phyloP scores from a whole-genome alignment of 2,888 invertebrate genomes.

The Hipparchia semele region DNA sequence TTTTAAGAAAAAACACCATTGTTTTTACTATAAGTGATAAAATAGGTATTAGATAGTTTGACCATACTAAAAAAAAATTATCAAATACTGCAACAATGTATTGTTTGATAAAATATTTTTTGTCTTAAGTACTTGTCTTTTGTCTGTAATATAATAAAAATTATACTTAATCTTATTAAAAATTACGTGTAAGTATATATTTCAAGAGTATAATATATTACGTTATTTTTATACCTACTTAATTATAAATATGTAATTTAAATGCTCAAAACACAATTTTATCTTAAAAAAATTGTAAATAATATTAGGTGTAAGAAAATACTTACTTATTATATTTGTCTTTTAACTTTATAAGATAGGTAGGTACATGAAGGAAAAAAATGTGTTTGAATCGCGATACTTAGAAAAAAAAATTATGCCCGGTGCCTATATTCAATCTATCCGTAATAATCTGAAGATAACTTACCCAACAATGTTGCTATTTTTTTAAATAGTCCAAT shows the following conservation, averaged over 20 bases:
- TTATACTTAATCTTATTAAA: not conserved
- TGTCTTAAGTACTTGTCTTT: not conserved
- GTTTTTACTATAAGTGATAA: not conserved
- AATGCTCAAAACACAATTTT: slow-evolving; percentile 36
- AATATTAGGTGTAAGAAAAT: slow-evolving; percentile 1
- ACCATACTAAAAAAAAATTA: not conserved
- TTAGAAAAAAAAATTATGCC: not conserved
- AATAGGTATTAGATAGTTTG: not conserved
- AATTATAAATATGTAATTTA: slow-evolving; percentile 19
- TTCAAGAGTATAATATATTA: not conserved
- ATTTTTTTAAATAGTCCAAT: too few relatives aligned
- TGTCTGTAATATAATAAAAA: not conserved
- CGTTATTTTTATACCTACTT: slow-evolving; percentile 18
- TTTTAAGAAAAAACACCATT: not conserved
- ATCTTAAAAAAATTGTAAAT: slow-evolving; percentile 27
- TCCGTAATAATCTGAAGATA: too few relatives aligned
- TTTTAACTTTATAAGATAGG: not conserved
- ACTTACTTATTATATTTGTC: not conserved
- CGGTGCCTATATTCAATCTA: too few relatives aligned
- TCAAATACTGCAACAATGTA: not conserved
- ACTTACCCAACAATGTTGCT: too few relatives aligned
- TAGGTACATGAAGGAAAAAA: not conserved
- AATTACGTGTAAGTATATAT: not conserved
- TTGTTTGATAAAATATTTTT: not conserved
- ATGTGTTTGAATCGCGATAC: not conserved